Base-by-base conservation (phyloP, 2,797 vertebrate species). In the Vipera latastei region DNA sequence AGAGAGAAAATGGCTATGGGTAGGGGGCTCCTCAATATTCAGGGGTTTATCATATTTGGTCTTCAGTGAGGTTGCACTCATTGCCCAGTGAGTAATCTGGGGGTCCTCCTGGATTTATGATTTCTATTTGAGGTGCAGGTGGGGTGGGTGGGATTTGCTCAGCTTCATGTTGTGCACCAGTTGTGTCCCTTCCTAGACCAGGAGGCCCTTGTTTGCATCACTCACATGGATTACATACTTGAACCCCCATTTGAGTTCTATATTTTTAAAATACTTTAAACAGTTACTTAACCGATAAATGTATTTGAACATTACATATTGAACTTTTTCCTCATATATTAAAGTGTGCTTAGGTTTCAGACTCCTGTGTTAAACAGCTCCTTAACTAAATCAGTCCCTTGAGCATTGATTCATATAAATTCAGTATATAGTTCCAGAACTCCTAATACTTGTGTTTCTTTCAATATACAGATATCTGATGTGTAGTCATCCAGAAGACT, bases 401-500 rank as follows among this genome's bases (percentile, higher is more conserved):
- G 8, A 26, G 44, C 22, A 48, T 86, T 32, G 7, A 3, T 88
- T 89, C 4, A 89, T 63, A 85, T 78, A 18, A 59, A n/a, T 65
- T 90, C 6, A 56, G 28, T 88, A 56, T 91, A 13, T 44, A n/a
- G 57, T 94, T 95, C 91, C 78, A 91, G 89, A 94, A 95, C 87
- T 55, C 78, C 86, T 94, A 94, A 93, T 93, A 69, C 95, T 85
- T 94, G 55, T 95, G 26, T 93, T 94, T 91, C 0, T 91, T 89
- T 93, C 85, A 93, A 90, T 96, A 2, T 89, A 48, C 95, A 99
- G 99, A 97, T 99, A 99, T 97, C 97, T 99, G 95, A 99, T 99
- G 99, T 99, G 99, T 96, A 99, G 99, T 97, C 99, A 99, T 95
- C 98, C 99, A 88, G 99, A 99, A 95, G 99, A 99, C 97, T 98